phyloP scores from a whole-genome alignment of 2,797 vertebrate species.

The Lemur catta region DNA sequence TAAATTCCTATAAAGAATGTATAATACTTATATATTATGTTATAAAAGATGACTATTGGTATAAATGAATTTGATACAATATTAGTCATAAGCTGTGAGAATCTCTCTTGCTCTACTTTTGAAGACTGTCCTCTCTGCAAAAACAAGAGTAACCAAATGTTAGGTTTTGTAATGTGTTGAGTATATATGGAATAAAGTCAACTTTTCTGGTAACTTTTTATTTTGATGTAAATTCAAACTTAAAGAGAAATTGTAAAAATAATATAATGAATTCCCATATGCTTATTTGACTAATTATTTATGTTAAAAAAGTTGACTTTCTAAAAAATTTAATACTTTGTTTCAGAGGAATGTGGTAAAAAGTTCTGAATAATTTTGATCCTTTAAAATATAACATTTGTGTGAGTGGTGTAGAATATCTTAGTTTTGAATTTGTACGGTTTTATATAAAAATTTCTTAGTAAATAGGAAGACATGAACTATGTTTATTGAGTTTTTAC shows the following conservation, averaged over 20 bases:
- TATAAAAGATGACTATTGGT: neutral
- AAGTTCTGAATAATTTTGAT: constrained; percentile 20
- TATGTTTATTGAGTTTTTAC: constrained; percentile 19
- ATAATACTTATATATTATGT: neutral
- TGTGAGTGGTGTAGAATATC: neutral
- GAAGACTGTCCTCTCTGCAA: neutral
- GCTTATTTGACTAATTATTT: neutral
- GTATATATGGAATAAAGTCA: neutral
- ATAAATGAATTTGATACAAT: constrained; percentile 13
- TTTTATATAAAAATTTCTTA: constrained; percentile 35
- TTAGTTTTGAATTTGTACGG: constrained; percentile 20
- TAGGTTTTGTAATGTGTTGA: constrained; percentile 46
- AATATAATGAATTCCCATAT: neutral
- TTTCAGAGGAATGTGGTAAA: constrained; percentile 37
- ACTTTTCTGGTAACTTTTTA: constrained; percentile 36
- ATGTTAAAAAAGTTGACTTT: constrained; percentile 15
- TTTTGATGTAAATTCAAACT: constrained; percentile 14
- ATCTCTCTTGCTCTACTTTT: neutral
- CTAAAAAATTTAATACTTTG: constrained; percentile 18
- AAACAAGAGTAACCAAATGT: neutral
- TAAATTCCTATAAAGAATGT: neutral
- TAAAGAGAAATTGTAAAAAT: neutral
- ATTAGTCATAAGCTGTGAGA: neutral
- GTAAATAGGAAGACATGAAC: neutral
- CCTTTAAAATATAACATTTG: constrained; percentile 11